A percentile compares a stretch with the other conserved stretches of the same genome.
These are phyloP conservation scores for Sterrhoptilus dennistouni DNA, from an alignment of 2,113 vertebrate species.

Conservation along the genomic window DNA sequence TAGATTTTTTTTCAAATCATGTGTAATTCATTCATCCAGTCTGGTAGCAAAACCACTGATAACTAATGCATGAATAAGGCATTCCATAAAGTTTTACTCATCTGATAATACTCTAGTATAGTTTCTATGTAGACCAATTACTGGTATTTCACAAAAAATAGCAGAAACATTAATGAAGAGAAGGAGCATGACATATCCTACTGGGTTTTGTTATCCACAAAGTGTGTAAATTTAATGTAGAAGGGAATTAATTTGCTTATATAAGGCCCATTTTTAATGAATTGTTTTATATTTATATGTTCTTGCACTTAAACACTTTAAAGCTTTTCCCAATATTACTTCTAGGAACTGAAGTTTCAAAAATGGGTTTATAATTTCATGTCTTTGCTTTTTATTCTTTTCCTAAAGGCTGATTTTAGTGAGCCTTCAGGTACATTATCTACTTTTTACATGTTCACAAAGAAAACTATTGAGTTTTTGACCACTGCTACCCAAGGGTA, in stretches of 20 bases:
- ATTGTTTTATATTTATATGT: not conserved
- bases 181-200: not conserved
- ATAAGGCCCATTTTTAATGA: not conserved
- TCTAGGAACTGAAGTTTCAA: not conserved
- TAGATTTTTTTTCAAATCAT: not conserved
- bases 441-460: not conserved
- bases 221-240: not conserved
- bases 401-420: not conserved
- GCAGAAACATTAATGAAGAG: not conserved
- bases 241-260: not conserved
- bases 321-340: not conserved
- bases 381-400: not conserved
- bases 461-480: not conserved
- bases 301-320: not conserved
- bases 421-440: not conserved
- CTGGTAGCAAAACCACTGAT: not conserved
- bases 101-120: not conserved
- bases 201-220: not conserved
- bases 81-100: not conserved
- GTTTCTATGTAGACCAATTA: not conserved
- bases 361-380: not conserved
- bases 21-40: not conserved
- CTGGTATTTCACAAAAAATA: not conserved
- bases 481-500: not conserved
- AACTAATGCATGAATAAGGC: not conserved